These are phyloP conservation scores for Arvicanthis niloticus DNA, from an alignment of 2,113 vertebrate genomes.

Conservation along the genomic window DNA sequence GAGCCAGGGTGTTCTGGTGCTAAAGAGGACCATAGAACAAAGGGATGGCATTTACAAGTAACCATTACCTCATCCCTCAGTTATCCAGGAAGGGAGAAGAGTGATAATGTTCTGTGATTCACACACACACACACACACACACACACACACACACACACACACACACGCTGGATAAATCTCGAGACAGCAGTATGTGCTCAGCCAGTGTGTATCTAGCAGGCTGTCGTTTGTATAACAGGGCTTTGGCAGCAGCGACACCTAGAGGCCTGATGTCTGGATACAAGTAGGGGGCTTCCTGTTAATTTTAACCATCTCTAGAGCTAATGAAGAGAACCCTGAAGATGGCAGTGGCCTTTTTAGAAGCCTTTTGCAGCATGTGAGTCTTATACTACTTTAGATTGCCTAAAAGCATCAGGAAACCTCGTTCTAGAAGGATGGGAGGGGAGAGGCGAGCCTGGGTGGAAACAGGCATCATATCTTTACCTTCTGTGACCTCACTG, in stretches of 20 bases:
- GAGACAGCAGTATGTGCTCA: neutral
- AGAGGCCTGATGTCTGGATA: slow-evolving; percentile 64
- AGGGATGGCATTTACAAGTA: neutral
- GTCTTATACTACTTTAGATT: neutral
- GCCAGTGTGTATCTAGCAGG: fast-evolving
- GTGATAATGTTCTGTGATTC: neutral
- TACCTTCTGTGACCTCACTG: neutral
- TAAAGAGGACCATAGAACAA: slow-evolving; percentile 25
- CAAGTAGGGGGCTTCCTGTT: neutral
- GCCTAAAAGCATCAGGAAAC: neutral
- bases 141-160: neutral
- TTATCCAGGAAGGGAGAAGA: slow-evolving; percentile 7
- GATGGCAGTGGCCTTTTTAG: neutral
- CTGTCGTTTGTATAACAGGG: neutral
- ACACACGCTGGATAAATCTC: neutral
- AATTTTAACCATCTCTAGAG: neutral
- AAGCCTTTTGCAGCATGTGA: neutral
- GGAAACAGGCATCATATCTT: neutral
- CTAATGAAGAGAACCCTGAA: neutral
- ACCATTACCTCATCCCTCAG: neutral
- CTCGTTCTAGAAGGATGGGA: neutral
- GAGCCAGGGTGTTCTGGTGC: neutral
- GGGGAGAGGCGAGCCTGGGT: neutral
- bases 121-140: neutral
- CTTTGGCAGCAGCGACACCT: slow-evolving; percentile 80